Evolutionary conservation across 2,888 invertebrate genomes (phyloP), one percentile per base, ranked within the genome.

Genomic region (Andricus curvator): DNA sequence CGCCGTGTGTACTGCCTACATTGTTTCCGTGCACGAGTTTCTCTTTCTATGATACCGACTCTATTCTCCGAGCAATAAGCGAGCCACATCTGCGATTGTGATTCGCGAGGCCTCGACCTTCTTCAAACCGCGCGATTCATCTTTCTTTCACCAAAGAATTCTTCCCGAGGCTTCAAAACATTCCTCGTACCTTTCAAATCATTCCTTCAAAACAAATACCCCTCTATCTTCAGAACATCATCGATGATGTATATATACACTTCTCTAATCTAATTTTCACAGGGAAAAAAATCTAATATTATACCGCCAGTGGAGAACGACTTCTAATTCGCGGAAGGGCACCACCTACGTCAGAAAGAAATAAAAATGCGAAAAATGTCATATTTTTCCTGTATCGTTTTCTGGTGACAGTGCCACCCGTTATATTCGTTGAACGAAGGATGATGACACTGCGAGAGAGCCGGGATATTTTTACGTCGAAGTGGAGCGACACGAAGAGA

Each of bases 381-480:
- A 77, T 20, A 60, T 77, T 64, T 64, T 22, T 25, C 65, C n/a
- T 25, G 60, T 20, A 37, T 65, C 41, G 56, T 67, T 62, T 78
- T 67, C 62, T 62, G 56, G 56, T 74, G 74, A 74, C 74, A 74
- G 85, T 80, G 82, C 76, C 86, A 85, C 86, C 85, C 85, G 85
- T 84, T 88, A 86, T 84, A 86, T 78, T 79, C 62, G 82, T 79
- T 70, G 82, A 81, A 82, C 78, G 82, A 84, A 87, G 85, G 84
- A 88, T 86, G 88, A 88, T 88, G 88, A 86, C 88, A 88, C 88
- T 87, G 48, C 56, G 51, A 79, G 81, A 81, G 79, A 78, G 78
- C 80, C 80, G 86, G 86, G 89, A 88, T 90, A 90, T 90, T 90
- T 90, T 90, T 90, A 89, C 89, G 88, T 89, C 88, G 80, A 89